Evolutionary conservation across 2,113 vertebrate genomes (phyloP).

Genomic region (Callospermophilus lateralis): DNA sequence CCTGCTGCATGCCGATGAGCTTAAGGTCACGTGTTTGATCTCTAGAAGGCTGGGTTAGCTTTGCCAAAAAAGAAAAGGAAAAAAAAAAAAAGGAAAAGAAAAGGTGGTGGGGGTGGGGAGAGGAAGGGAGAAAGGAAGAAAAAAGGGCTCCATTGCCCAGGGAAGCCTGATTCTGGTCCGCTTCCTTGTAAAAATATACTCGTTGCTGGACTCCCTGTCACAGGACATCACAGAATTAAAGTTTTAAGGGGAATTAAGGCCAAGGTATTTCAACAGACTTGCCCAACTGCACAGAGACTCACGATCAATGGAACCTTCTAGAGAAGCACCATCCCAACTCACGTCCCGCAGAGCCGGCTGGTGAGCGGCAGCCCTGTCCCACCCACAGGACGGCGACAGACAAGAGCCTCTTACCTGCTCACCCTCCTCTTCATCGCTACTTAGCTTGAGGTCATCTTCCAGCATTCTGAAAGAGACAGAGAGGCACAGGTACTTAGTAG

Average conservation of each 20-base stretch:
- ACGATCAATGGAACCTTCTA: not conserved
- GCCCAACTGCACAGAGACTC: not conserved
- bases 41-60: slow-evolving; percentile 25
- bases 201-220: slow-evolving; percentile 2
- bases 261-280: not conserved
- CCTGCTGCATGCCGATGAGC: slow-evolving; percentile 59
- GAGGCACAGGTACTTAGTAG: slow-evolving; percentile 60
- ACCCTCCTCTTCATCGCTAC: slow-evolving; percentile 90
- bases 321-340: not conserved
- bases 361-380: accelerated
- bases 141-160: not conserved
- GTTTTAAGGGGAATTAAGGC: slow-evolving; percentile 11
- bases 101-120: not conserved
- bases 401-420: slow-evolving; percentile 87
- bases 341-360: accelerated
- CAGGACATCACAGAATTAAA: slow-evolving; percentile 27
- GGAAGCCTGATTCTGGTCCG: not conserved
- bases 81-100: too few relatives aligned
- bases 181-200: not conserved
- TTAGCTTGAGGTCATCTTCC: slow-evolving; percentile 92
- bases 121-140: not conserved
- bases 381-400: not conserved
- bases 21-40: not conserved
- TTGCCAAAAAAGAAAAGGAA: not conserved
- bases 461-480: slow-evolving; percentile 88